A percentile compares a stretch with the other conserved stretches of the same genome.
These are phyloP conservation scores for Scolopax mira DNA, from an alignment of 2,113 vertebrate genomes.

Conservation along the genomic window DNA sequence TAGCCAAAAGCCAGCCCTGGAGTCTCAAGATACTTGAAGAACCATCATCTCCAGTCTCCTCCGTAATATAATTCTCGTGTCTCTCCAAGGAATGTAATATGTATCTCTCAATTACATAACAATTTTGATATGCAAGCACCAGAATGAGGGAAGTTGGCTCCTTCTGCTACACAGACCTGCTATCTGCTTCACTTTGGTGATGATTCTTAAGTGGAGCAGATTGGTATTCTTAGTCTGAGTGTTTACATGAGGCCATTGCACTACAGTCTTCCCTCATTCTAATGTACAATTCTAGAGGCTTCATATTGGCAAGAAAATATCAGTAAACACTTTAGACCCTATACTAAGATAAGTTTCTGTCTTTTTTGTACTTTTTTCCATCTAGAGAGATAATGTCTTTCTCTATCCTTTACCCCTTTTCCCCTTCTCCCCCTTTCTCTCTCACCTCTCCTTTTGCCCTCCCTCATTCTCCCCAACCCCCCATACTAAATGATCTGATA, in stretches of 20 bases:
- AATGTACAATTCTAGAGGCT: background rate
- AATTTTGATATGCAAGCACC: background rate
- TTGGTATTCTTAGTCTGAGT: background rate
- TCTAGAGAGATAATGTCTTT: background rate
- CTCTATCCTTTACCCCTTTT: background rate
- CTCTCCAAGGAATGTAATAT: background rate
- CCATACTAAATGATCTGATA: background rate
- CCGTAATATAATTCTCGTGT: background rate
- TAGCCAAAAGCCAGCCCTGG: background rate
- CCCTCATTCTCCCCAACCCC: background rate
- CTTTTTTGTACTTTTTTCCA: background rate
- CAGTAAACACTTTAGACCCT: background rate
- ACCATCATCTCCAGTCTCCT: background rate
- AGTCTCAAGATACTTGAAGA: background rate
- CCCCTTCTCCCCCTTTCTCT: background rate
- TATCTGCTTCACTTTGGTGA: background rate
- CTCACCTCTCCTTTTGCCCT: background rate
- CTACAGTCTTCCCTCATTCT: background rate
- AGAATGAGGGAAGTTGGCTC: background rate
- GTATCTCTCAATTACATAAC: background rate
- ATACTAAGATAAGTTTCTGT: background rate
- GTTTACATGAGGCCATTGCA: background rate
- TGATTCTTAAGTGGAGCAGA: background rate
- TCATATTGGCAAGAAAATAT: background rate
- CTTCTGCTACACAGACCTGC: background rate